phyloP scores from a whole-genome alignment of 1,140 invertebrate species.

The Euglossa dilemma region DNA sequence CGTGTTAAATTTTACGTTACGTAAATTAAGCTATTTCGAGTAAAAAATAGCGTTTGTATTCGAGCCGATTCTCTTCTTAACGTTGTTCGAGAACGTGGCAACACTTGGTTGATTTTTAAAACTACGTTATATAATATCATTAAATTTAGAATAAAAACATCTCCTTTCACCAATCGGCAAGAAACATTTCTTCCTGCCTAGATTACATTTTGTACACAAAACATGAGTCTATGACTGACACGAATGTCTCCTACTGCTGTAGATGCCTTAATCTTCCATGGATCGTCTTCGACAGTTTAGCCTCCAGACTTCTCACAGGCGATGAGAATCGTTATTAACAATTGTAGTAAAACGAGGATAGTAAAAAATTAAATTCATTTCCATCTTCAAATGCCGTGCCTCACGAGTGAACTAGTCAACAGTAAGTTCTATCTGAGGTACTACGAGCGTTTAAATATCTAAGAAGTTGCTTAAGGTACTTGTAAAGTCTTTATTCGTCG shows the following conservation, averaged over 20 bases:
- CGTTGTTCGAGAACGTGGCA: neutral
- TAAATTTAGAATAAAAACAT: neutral
- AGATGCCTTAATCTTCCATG: neutral
- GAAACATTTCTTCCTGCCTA: neutral
- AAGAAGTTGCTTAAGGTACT: constrained; percentile 77
- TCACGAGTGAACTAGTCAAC: constrained; percentile 42
- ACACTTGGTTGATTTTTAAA: neutral
- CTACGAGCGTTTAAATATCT: constrained; percentile 63
- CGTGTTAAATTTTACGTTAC: neutral
- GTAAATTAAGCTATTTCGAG: neutral
- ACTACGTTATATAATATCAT: neutral
- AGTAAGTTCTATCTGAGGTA: constrained; percentile 54
- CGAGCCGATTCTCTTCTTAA: neutral
- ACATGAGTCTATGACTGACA: neutral
- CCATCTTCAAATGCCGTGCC: constrained; percentile 16
- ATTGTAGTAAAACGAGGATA: neutral
- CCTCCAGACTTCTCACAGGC: neutral
- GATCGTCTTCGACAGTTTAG: no score
- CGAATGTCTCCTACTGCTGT: neutral
- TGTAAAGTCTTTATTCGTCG: constrained; percentile 74
- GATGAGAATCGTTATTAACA: constrained; percentile 11
- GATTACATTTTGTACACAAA: constrained; percentile 7
- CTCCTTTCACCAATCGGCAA: neutral
- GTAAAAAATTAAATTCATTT: constrained; percentile 29
- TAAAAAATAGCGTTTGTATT: neutral